Conservation (phyloP, 1,140 invertebrate genomes). For the Orussus abietinus region DNA sequence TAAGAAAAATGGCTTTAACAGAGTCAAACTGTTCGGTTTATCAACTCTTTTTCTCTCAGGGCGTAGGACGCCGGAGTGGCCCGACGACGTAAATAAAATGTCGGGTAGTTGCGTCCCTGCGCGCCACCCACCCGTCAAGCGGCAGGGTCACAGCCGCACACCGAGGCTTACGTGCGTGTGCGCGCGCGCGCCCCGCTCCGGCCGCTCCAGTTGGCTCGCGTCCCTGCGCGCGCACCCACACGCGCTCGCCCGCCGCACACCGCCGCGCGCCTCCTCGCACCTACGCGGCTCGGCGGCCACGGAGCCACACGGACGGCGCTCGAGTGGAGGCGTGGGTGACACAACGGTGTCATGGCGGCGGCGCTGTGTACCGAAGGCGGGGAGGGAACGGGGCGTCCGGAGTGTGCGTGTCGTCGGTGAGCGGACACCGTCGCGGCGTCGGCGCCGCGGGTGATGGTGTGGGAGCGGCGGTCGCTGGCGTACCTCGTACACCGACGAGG, state of each 20-base stretch:
- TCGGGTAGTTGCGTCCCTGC: slow-evolving; percentile 41
- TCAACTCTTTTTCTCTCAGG: too few species aligned
- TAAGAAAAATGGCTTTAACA: too few species aligned
- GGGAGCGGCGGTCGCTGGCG: too few species aligned
- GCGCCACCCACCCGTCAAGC: slow-evolving; percentile 36
- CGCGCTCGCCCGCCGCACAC: slow-evolving; percentile 10
- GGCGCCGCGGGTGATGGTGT: too few species aligned
- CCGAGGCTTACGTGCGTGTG: slow-evolving; percentile 2
- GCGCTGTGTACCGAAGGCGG: slow-evolving; percentile 18
- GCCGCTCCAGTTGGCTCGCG: background rate
- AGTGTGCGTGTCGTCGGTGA: background rate
- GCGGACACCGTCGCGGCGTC: slow-evolving; percentile 12
- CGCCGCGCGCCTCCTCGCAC: slow-evolving; percentile 16
- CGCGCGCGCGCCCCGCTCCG: slow-evolving; percentile 13
- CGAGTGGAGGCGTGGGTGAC: too few species aligned
- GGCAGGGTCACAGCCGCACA: slow-evolving; percentile 37
- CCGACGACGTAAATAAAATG: too few species aligned
- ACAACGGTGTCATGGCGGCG: slow-evolving; percentile 24
- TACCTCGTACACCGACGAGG: too few species aligned
- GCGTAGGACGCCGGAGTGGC: too few species aligned
- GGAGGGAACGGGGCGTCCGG: slow-evolving; percentile 4
- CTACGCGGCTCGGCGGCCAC: too few species aligned
- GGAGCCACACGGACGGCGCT: too few species aligned
- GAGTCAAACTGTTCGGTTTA: too few species aligned
- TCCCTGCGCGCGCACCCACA: slow-evolving; percentile 11